A percentile compares a stretch with the other conserved stretches of the same genome.
phyloP scores from a whole-genome alignment of 2,113 vertebrate species.

The Pelodiscus sinensis region DNA sequence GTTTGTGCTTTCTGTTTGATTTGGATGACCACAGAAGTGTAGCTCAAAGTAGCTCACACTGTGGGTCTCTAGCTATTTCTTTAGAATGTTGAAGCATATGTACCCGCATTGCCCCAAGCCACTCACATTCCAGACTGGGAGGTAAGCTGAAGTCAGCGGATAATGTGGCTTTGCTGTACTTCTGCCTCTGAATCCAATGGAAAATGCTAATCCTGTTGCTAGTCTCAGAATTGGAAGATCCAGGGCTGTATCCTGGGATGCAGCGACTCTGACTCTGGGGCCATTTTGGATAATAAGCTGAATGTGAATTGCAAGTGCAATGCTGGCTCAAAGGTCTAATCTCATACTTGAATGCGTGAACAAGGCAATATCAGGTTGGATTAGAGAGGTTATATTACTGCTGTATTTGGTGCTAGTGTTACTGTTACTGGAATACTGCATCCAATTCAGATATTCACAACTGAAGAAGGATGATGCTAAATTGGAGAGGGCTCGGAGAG shows the following conservation, averaged over 20 bases:
- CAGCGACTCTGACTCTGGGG: no score
- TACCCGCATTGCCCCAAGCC: background rate
- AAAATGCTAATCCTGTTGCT: background rate
- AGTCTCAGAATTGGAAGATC: background rate
- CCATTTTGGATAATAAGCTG: background rate
- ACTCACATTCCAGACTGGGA: background rate
- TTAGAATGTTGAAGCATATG: background rate
- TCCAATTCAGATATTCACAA: background rate
- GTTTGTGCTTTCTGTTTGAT: background rate
- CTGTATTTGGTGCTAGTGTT: background rate
- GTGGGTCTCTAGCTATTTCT: background rate
- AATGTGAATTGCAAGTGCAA: background rate
- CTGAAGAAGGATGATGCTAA: background rate
- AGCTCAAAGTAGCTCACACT: background rate
- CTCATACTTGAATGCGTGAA: background rate
- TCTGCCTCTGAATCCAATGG: background rate
- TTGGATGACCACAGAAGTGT: background rate
- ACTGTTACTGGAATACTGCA: background rate
- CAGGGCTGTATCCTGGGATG: background rate
- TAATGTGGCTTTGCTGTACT: background rate
- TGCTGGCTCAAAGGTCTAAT: background rate
- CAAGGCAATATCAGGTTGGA: background rate
- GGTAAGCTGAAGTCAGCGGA: background rate
- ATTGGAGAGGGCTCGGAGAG: background rate
- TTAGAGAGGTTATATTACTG: background rate